phyloP scores from a whole-genome alignment of 2,113 vertebrate species.

The Petroica traversi region DNA sequence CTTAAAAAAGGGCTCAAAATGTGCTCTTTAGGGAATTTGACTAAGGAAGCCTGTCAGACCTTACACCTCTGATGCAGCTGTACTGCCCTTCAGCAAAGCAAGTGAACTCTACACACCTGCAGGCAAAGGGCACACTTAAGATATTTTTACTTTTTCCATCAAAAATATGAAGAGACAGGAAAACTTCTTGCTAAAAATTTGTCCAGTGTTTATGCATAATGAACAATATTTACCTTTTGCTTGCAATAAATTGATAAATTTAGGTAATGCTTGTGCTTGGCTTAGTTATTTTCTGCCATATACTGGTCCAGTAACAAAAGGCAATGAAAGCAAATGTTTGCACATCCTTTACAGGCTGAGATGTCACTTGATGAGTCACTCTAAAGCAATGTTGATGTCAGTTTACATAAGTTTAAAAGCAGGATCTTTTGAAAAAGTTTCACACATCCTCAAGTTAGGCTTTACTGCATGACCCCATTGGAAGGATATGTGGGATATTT shows the following conservation, averaged over 20 bases:
- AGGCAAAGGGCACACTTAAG: background rate
- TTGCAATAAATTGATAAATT: background rate
- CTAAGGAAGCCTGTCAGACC: background rate
- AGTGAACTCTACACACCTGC: background rate
- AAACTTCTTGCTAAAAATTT: background rate
- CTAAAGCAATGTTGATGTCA: background rate
- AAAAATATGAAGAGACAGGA: background rate
- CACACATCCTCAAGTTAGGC: background rate
- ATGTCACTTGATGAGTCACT: background rate
- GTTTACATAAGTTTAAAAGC: background rate
- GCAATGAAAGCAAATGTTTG: background rate
- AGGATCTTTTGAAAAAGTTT: background rate
- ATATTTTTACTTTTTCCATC: background rate
- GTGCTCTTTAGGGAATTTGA: background rate
- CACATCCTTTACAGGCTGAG: background rate
- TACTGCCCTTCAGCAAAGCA: background rate
- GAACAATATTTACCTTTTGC: background rate
- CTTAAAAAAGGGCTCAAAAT: background rate
- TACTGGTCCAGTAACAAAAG: background rate
- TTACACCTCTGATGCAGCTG: background rate
- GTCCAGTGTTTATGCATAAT: background rate
- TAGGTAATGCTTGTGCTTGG: background rate
- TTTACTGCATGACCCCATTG: background rate
- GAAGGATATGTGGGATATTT: background rate
- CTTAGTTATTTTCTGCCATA: background rate